Base-by-base conservation (phyloP, 2,113 vertebrate genomes). In the Solenodon paradoxus region DNA sequence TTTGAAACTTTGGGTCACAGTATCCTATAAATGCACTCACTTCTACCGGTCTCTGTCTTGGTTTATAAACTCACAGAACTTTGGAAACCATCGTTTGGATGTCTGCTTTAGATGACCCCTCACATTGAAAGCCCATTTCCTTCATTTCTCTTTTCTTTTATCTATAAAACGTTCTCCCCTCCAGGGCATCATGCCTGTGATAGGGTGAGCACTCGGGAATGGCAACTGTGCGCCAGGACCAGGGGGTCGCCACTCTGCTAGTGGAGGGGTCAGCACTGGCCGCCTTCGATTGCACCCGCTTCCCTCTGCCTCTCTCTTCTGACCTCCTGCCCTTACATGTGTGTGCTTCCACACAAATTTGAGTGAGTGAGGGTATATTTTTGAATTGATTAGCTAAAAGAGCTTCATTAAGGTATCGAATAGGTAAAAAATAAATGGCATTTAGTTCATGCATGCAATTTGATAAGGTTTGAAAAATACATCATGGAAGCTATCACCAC, bases 401-500 rank as follows among this genome's bases (percentile, higher is more conserved):
- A 75, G 28, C 4, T 95, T 80, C 40, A 55, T 47, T 10, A 17
- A 68, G 9, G 24, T 57, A 47, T 78, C n/a, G n/a, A 24, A 57
- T 83, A 49, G 30, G 22, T 24, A 79, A 51, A 59, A 66, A 87
- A 88, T 74, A 68, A 49, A 38, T 66, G 57, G 3, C 32, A 66
- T 2, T 87, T 88, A 64, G n/a, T 64, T 83, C 68, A 96, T 94
- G 64, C n/a, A 86, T 57, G 64, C 7, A 47, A 12, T 66, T 64
- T 87, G 19, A 24, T 88, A 92, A 45, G 4, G 53, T 88, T 77
- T 86, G 80, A 35, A 59, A 80, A 64, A 86, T 69, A 32, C 6
- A 49, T 28, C 55, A 35, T 87, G 71, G 35, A 68, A 82, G 57
- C 12, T 5, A 59, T 59, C 9, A 38, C 32, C 59, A 42, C 8